Base-by-base conservation (phyloP, 2,888 invertebrate species). In the Pheosia gnoma region DNA sequence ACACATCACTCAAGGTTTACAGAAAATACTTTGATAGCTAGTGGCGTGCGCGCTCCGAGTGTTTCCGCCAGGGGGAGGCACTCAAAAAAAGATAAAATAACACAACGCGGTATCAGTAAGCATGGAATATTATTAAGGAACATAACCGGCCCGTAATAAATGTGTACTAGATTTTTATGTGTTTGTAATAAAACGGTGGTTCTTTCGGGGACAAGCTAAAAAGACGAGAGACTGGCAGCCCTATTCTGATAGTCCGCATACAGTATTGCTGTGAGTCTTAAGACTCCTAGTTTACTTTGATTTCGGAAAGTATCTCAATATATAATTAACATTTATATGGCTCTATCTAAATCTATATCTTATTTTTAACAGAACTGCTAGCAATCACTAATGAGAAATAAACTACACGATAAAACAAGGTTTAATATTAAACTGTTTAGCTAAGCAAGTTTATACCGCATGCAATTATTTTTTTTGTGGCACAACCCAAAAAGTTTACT, bases 61-160 rank as follows among this genome's bases (percentile, higher is more conserved):
- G 57, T 58, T 66, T 60, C 62, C 60, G 58, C 60, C 67, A 70
- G 74, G 77, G 78, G 75, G 78, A 79, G 79, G 71, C 80, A 77
- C 79, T 83, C 75, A 72, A 79, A 82, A 80, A 79, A 69, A 79
- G 80, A 84, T 85, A 86, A 84, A 84, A 80, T 78, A 82, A 78
- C 81, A 77, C 62, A 47, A 58, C 45, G 67, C 72, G 84, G 78
- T 87, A 87, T 87, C 88, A 82, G 83, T 84, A 87, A 85, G 84
- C 86, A 84, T 82, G 85, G 82, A 84, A 86, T 87, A 87, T 87
- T 88, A 88, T 87, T 85, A 84, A 74, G 80, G 75, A 66, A 69
- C 82, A 80, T 84, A 85, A 86, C 85, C 77, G 74, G 68, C 75
- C 62, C 68, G 81, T 81, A 81, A 82, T 85, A 83, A 83, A 83